Base-by-base conservation (phyloP, 1,140 invertebrate species). In the Wiebesia pumilae region DNA sequence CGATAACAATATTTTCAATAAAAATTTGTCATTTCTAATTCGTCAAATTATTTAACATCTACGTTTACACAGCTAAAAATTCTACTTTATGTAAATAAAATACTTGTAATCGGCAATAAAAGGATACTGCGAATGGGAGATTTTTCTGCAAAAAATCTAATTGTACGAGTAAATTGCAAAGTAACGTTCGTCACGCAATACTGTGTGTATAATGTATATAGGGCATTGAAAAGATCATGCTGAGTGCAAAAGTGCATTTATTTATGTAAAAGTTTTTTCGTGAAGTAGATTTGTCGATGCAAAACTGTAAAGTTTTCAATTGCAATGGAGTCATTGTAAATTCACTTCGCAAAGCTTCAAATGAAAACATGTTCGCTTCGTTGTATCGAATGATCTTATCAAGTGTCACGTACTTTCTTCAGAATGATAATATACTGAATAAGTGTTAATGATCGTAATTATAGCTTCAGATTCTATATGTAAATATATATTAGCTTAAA, bases 401-500 rank as follows among this genome's bases (percentile, higher is more conserved):
- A 71, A 69, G 62, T 85, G 84, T 85, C 84, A 80, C 84, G 77
- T 80, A 84, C 80, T 79, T 58, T 38, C 6, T 79, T 33, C 16
- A 79, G 27, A 30, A 62, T 30, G 24, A 51, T 58, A 58, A 35
- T 3, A 79, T 79, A 62, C n/a, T 81, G 19, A 69, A 69, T 51
- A 75, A 9, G 81, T 62, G 6, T 77, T 81, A 73, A 47, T 77
- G 6, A 69, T 62, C 40, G 27, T 79, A 67, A 58, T 30, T 78
- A 83, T 79, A 83, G 7, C 9, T 71, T 62, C 62, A 65, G 38
- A 78, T 77, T 65, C 3, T 85, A 73, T 83, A 83, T 69, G 43
- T 54, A 85, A 35, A 69, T 79, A 77, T n/a, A n/a, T 83, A 83
- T 86, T 83, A 40, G n/a, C 81, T 86, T 67, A 88, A 80, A 84